phyloP scores from a whole-genome alignment of 2,888 invertebrate species.

The Tachina grossa region DNA sequence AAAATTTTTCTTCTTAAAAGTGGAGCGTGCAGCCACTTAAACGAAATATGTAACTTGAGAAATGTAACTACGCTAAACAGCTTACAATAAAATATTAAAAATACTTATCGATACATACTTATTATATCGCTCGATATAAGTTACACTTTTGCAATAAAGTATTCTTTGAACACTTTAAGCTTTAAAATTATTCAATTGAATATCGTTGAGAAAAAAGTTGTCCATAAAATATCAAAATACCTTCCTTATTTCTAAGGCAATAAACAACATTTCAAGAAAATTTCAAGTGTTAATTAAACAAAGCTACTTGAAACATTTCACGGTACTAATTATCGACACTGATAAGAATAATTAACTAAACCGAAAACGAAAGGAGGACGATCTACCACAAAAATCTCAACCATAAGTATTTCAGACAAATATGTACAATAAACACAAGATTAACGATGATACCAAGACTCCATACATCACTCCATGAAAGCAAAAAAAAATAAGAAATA shows the following conservation, averaged over 20 bases:
- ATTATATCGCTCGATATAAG: neutral
- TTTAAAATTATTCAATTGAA: neutral
- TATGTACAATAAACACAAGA: conserved; percentile 72
- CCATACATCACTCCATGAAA: conserved; percentile 12
- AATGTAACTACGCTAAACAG: too few species aligned
- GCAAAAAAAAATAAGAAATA: neutral
- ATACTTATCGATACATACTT: too few species aligned
- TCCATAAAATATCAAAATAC: neutral
- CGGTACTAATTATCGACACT: conserved; percentile 70
- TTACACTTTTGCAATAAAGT: neutral
- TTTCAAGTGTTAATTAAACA: conserved; percentile 69
- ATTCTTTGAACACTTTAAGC: neutral
- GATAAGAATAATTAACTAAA: conserved; percentile 70
- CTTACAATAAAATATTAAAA: too few species aligned
- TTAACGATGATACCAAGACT: conserved; percentile 55
- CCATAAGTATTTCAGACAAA: conserved; percentile 69
- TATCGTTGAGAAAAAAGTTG: conserved; percentile 2
- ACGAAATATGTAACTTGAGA: too few species aligned
- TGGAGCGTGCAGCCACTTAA: too few species aligned
- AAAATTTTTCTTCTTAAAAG: too few species aligned
- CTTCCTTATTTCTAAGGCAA: neutral
- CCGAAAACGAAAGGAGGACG: conserved; percentile 30
- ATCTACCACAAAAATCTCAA: conserved; percentile 57
- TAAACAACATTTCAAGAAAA: neutral
- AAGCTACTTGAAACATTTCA: conserved; percentile 63